These are phyloP conservation scores for Dorcus hopei DNA, from an alignment of 2,888 invertebrate genomes.

Conservation along the genomic window DNA sequence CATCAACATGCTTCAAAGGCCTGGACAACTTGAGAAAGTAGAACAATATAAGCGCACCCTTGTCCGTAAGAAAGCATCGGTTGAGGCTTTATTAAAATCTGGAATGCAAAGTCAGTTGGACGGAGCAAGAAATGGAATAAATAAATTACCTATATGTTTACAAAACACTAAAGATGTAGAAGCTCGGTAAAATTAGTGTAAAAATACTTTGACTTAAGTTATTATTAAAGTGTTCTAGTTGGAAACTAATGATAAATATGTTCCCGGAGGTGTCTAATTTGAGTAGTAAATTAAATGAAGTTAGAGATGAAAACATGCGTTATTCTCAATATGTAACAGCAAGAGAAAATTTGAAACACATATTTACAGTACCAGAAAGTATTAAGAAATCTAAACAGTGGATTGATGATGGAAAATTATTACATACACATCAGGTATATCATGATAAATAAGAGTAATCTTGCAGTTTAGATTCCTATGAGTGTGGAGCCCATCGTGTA, in stretches of 20 bases:
- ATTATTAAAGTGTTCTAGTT: slow-evolving; percentile 48
- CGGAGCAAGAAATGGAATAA: slow-evolving; percentile 90
- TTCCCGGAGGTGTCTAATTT: slow-evolving; percentile 76
- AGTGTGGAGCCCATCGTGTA: no score
- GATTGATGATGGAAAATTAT: slow-evolving; percentile 90
- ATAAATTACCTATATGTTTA: slow-evolving; percentile 81
- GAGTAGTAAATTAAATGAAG: slow-evolving; percentile 75
- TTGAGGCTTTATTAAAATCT: slow-evolving; percentile 90
- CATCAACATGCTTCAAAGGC: slow-evolving; percentile 88
- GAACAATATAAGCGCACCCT: slow-evolving; percentile 75
- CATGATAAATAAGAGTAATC: background rate
- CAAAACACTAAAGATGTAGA: slow-evolving; percentile 77
- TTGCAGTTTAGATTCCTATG: no score
- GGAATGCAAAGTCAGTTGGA: slow-evolving; percentile 98
- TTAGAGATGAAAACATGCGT: slow-evolving; percentile 88
- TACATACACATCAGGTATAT: slow-evolving; percentile 85
- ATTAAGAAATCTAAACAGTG: slow-evolving; percentile 91
- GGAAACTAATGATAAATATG: slow-evolving; percentile 72
- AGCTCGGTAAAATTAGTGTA: slow-evolving; percentile 46
- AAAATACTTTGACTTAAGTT: background rate
- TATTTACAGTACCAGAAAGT: slow-evolving; percentile 95
- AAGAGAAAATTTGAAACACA: slow-evolving; percentile 96
- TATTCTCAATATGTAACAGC: slow-evolving; percentile 98
- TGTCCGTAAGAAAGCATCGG: slow-evolving; percentile 79
- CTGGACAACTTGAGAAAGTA: slow-evolving; percentile 92